Percentiles rank a stretch among this genome's conserved stretches.
Evolutionary conservation across 35 echinoderm and acorn worm genomes (phyloP).

Genomic region (Chiridota heheva): DNA sequence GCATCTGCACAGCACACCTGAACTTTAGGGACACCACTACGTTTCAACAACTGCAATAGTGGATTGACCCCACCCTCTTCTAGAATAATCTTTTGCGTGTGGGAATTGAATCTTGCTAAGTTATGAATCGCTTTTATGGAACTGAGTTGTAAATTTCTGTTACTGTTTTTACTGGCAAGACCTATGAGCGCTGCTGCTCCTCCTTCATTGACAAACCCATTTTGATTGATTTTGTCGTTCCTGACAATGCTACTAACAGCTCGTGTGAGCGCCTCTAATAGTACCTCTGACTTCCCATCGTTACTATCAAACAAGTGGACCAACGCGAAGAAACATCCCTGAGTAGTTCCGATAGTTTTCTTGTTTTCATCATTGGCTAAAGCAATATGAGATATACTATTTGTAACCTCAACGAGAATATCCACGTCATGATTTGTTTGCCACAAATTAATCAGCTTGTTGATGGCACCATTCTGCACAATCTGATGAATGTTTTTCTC

Average conservation of each 20-base stretch:
- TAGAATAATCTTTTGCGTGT: constrained; percentile 95
- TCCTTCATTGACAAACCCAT: constrained; percentile 82
- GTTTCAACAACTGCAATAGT: constrained; percentile 81
- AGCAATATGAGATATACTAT: constrained; percentile 73
- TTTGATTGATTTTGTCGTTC: constrained; percentile 68
- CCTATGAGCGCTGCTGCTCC: constrained; percentile 83
- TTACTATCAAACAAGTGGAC: constrained; percentile 72
- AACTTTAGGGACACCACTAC: constrained; percentile 81
- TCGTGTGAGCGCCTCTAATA: constrained; percentile 70
- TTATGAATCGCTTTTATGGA: constrained; percentile 88
- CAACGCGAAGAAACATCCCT: constrained; percentile 59
- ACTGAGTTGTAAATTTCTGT: constrained; percentile 75
- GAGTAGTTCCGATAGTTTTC: constrained; percentile 65
- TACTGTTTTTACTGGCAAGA: constrained; percentile 56
- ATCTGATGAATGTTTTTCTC: constrained; percentile 61
- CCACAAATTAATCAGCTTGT: constrained; percentile 78
- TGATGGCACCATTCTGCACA: constrained; percentile 69
- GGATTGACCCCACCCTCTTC: constrained; percentile 94
- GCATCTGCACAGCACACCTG: constrained; percentile 89
- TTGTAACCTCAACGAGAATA: constrained; percentile 77
- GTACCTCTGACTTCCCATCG: constrained; percentile 40
- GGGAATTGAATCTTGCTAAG: constrained; percentile 88
- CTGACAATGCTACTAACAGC: constrained; percentile 72
- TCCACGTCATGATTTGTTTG: constrained; percentile 66
- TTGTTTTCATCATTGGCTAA: constrained; percentile 54